These are phyloP conservation scores for Ectropis grisescens DNA, from an alignment of 1,140 invertebrate species.

Conservation along the genomic window DNA sequence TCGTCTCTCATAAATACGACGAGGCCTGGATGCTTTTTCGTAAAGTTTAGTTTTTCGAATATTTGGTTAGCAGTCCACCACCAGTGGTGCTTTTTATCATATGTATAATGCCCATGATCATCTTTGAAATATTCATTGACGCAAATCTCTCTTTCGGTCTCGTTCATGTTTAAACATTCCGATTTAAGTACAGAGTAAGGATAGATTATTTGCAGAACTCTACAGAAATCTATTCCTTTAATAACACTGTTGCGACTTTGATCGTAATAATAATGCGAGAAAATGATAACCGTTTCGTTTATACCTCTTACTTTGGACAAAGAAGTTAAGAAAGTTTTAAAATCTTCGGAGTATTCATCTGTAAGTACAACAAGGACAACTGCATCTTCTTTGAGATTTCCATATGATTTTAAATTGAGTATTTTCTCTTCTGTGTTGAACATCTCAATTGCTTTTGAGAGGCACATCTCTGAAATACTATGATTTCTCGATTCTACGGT, in stretches of 20 bases:
- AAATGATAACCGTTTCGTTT: constrained; percentile 26
- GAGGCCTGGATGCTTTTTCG: constrained; percentile 12
- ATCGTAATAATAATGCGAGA: constrained; percentile 31
- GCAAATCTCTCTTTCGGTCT: constrained; percentile 17
- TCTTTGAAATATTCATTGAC: constrained; percentile 19
- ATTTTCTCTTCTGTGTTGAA: constrained; percentile 23
- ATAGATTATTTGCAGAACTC: constrained; percentile 36
- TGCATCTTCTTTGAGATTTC: constrained; percentile 14
- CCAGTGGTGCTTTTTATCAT: constrained; percentile 35
- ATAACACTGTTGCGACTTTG: constrained; percentile 22
- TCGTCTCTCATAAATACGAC: constrained; percentile 28
- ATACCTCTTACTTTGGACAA: constrained; percentile 25
- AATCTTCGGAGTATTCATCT: constrained; percentile 10
- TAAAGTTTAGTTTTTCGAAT: constrained; percentile 26
- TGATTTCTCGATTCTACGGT: constrained; percentile 9
- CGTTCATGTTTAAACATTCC: constrained; percentile 27
- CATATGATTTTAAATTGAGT: constrained; percentile 23
- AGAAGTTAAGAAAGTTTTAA: constrained; percentile 30
- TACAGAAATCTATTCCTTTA: constrained; percentile 28
- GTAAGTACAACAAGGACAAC: constrained; percentile 26
- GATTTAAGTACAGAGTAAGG: constrained; percentile 29
- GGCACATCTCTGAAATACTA: constrained; percentile 10
- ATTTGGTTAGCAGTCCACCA: constrained; percentile 42
- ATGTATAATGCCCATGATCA: constrained; percentile 17
- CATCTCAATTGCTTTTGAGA: too few species aligned